These are phyloP conservation scores for Ailurus styani DNA, from an alignment of 2,113 vertebrate species.

Conservation along the genomic window DNA sequence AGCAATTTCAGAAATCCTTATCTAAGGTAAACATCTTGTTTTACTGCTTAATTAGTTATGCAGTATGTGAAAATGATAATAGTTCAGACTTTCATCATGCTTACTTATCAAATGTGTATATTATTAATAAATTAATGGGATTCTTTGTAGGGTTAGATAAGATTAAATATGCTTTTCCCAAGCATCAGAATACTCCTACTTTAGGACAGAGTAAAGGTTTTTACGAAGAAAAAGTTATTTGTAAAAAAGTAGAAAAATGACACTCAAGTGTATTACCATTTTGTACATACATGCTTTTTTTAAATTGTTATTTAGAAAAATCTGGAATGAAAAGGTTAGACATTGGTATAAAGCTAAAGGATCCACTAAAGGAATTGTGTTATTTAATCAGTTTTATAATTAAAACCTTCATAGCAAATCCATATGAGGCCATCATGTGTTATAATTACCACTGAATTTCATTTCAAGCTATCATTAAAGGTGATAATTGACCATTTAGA, in stretches of 20 bases:
- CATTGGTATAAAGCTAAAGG: neutral
- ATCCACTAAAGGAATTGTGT: neutral
- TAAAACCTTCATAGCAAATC: constrained; percentile 33
- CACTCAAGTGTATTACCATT: neutral
- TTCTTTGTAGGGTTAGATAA: neutral
- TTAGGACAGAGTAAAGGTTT: neutral
- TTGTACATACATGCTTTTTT: neutral
- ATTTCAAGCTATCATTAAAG: constrained; percentile 26
- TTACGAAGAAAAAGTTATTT: neutral
- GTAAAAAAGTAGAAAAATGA: neutral
- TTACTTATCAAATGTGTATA: neutral
- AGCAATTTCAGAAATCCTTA: neutral
- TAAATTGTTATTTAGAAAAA: neutral
- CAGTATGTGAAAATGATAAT: neutral
- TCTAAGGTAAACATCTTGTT: neutral
- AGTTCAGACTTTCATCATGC: neutral
- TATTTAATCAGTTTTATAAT: constrained; percentile 30
- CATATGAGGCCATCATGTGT: constrained; percentile 16
- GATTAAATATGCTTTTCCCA: neutral
- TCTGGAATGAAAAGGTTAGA: neutral
- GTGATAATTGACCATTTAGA: constrained; percentile 16
- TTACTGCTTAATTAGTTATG: neutral
- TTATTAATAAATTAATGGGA: neutral
- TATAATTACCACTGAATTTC: neutral
- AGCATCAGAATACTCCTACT: neutral